These are phyloP conservation scores for Athrips mouffetella DNA, from an alignment of 2,888 invertebrate genomes.

Conservation along the genomic window DNA sequence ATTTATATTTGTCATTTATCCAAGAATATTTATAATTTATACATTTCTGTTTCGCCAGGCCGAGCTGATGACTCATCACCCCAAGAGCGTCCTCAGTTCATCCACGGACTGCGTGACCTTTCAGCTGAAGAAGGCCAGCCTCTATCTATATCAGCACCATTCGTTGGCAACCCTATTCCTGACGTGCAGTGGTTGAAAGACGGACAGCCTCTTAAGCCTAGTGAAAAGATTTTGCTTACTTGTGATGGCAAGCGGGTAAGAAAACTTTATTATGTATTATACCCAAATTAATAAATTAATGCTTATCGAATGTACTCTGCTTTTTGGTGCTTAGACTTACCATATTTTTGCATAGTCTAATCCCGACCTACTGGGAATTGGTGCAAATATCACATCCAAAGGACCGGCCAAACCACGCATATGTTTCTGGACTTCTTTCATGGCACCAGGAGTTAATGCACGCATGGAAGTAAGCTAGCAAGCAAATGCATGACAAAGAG, in stretches of 20 bases:
- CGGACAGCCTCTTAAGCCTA: slow-evolving; percentile 81
- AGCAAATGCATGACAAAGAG: neutral
- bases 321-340: neutral
- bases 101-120: slow-evolving; percentile 85
- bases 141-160: slow-evolving; percentile 82
- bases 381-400: neutral
- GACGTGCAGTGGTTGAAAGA: slow-evolving; percentile 89
- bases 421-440: slow-evolving; percentile 1
- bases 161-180: slow-evolving; percentile 90
- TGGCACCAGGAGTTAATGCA: neutral
- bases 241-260: slow-evolving; percentile 89
- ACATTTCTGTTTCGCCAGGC: slow-evolving; percentile 39
- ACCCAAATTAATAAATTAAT: no score
- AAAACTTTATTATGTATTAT: neutral
- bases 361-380: neutral
- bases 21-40: neutral
- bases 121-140: slow-evolving; percentile 91
- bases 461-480: slow-evolving; percentile 3
- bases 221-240: slow-evolving; percentile 83
- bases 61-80: slow-evolving; percentile 81
- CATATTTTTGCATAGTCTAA: neutral
- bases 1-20: neutral
- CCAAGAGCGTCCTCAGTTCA: slow-evolving; percentile 86
- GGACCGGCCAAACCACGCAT: neutral
- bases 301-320: neutral